Conservation (phyloP, 2,888 invertebrate genomes). For the Tinea semifulvella region DNA sequence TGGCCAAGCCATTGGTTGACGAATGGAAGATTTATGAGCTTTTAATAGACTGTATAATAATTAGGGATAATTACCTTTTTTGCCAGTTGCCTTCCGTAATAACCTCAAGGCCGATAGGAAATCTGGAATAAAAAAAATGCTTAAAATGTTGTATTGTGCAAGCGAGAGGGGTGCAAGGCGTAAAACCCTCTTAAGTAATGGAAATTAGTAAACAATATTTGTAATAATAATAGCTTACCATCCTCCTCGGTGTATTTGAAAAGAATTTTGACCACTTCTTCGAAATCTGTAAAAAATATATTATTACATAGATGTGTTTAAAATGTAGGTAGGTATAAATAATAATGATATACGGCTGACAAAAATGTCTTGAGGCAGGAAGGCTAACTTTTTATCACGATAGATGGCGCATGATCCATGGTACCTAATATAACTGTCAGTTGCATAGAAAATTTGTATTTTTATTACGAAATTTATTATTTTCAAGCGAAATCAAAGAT, state of each 20-base stretch:
- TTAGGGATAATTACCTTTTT: constrained; percentile 16
- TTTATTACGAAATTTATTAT: no score
- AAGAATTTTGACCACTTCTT: constrained; percentile 28
- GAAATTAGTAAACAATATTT: no score
- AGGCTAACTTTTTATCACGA: no score
- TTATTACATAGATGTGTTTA: constrained; percentile 19
- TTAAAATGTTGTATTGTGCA: background rate
- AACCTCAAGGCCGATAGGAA: constrained; percentile 24
- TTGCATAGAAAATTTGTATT: no score
- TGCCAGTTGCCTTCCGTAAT: constrained; percentile 20
- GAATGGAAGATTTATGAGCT: background rate
- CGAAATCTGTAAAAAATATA: constrained; percentile 28
- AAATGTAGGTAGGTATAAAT: background rate
- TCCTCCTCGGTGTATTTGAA: constrained; percentile 29
- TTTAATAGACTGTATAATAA: background rate
- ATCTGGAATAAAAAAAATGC: constrained; percentile 16
- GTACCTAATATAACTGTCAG: no score
- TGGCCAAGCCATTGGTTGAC: no score
- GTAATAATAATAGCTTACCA: constrained; percentile 22
- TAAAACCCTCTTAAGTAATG: no score
- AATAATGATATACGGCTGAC: no score
- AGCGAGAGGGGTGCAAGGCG: no score
- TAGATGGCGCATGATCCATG: no score
- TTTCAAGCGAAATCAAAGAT: no score
- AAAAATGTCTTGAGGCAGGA: no score